phyloP scores from a whole-genome alignment of 2,888 invertebrate genomes.

The Mechanitis messenoides region DNA sequence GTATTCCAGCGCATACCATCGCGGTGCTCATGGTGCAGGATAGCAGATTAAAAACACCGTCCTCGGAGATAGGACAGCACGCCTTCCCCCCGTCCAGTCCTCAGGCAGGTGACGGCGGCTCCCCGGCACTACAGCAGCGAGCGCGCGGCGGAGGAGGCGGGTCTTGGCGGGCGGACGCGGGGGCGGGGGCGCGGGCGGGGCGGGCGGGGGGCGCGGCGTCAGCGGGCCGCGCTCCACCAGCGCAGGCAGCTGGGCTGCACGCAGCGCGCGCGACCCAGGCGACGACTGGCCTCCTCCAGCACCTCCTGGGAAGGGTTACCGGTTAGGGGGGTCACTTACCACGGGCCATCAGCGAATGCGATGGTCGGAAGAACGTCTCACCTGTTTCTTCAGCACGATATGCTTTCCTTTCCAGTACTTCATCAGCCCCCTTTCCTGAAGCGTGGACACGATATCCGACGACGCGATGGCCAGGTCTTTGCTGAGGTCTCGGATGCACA shows the following conservation, averaged over 20 bases:
- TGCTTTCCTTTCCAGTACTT: conserved; percentile 99
- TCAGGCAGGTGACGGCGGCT: conserved; percentile 15
- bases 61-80: too few relatives aligned
- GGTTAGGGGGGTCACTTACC: conserved; percentile 12
- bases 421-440: conserved; percentile 97
- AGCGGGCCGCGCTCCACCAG: conserved; percentile 79
- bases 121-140: conserved; percentile 36
- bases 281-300: conserved; percentile 92
- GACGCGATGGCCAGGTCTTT: conserved; percentile 97
- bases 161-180: conserved; percentile 40
- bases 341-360: too few relatives aligned
- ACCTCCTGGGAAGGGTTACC: conserved; percentile 81
- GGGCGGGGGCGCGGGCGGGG: conserved; percentile 35
- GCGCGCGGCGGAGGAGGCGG: conserved; percentile 40
- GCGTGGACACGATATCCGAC: conserved; percentile 97
- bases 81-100: too few relatives aligned
- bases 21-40: too few relatives aligned
- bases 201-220: conserved; percentile 35
- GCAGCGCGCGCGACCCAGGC: conserved; percentile 89
- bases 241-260: conserved; percentile 91
- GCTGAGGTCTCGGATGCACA: conserved; percentile 91
- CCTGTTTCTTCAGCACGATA: conserved; percentile 95
- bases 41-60: too few relatives aligned
- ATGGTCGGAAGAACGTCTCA: conserved; percentile 46
- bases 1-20: too few relatives aligned